Percentiles rank a stretch among this genome's conserved stretches.
Conservation (phyloP, 1,140 invertebrate species). For the Bicyclus anynana region DNA sequence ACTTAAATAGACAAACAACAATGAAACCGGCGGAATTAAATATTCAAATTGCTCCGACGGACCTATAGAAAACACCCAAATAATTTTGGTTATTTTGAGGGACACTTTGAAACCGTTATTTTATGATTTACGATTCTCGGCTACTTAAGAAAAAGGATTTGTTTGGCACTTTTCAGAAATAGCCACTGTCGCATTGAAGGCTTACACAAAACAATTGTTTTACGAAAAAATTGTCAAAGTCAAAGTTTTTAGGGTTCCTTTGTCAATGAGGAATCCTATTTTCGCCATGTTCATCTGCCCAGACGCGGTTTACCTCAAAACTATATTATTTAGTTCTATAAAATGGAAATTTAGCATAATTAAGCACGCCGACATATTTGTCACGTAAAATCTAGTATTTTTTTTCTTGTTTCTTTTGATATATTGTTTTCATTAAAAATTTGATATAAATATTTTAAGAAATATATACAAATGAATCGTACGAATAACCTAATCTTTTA, state of each 20-base stretch:
- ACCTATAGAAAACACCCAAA: background rate
- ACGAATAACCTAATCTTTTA: no score
- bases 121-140: slow-evolving; percentile 41
- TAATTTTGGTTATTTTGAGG: no score
- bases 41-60: slow-evolving; percentile 10
- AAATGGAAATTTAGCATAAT: no score
- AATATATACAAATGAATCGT: no score
- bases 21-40: background rate
- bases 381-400: no score
- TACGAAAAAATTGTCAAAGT: slow-evolving; percentile 52
- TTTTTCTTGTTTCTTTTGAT: no score
- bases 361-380: no score
- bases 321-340: no score
- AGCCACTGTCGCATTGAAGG: slow-evolving; percentile 62
- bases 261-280: slow-evolving; percentile 10
- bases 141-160: slow-evolving; percentile 57
- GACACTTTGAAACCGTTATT: slow-evolving; percentile 22
- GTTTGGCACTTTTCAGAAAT: slow-evolving; percentile 49
- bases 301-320: no score
- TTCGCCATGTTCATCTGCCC: no score
- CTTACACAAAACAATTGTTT: slow-evolving; percentile 44
- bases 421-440: no score
- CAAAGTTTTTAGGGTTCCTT: slow-evolving; percentile 18
- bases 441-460: no score
- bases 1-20: background rate